Conservation (phyloP, 1,140 invertebrate species). For the Drosophila melanica region DNA sequence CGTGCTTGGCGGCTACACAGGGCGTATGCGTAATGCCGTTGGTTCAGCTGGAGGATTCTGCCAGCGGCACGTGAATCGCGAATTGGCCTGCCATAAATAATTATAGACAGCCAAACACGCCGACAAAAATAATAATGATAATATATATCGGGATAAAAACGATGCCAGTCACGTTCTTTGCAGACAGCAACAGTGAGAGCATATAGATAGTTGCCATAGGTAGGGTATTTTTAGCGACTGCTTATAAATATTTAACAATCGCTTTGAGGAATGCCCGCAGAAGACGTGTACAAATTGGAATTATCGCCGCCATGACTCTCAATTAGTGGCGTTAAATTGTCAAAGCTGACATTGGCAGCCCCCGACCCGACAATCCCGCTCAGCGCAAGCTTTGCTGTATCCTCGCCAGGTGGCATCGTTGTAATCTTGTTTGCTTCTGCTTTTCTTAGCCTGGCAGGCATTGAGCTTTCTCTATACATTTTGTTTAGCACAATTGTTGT, state of each 20-base stretch:
- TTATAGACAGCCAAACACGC: slow-evolving; percentile 58
- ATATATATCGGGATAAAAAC: slow-evolving; percentile 51
- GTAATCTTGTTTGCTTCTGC: slow-evolving; percentile 27
- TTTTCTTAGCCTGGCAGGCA: slow-evolving; percentile 7
- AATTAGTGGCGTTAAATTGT: slow-evolving; percentile 80
- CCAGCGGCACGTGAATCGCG: slow-evolving; percentile 56
- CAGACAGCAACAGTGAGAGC: not conserved
- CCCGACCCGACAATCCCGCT: not conserved
- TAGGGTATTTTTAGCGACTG: slow-evolving; percentile 31
- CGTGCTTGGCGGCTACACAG: slow-evolving; percentile 35
- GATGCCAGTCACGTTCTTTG: slow-evolving; percentile 64
- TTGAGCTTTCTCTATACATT: slow-evolving; percentile 32
- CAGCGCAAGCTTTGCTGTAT: not conserved
- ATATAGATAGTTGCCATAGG: not conserved
- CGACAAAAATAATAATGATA: slow-evolving; percentile 56
- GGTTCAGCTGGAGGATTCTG: slow-evolving; percentile 11
- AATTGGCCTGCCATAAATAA: slow-evolving; percentile 61
- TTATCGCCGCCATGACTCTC: slow-evolving; percentile 76
- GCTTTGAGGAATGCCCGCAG: slow-evolving; percentile 40
- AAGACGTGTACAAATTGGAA: slow-evolving; percentile 75
- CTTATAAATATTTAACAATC: slow-evolving; percentile 68
- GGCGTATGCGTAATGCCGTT: slow-evolving; percentile 68
- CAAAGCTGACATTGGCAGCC: slow-evolving; percentile 40
- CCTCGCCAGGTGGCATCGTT: slow-evolving; percentile 11
- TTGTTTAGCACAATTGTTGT: slow-evolving; percentile 17